phyloP scores from a whole-genome alignment of 2,113 vertebrate species.

The Podiceps cristatus region DNA sequence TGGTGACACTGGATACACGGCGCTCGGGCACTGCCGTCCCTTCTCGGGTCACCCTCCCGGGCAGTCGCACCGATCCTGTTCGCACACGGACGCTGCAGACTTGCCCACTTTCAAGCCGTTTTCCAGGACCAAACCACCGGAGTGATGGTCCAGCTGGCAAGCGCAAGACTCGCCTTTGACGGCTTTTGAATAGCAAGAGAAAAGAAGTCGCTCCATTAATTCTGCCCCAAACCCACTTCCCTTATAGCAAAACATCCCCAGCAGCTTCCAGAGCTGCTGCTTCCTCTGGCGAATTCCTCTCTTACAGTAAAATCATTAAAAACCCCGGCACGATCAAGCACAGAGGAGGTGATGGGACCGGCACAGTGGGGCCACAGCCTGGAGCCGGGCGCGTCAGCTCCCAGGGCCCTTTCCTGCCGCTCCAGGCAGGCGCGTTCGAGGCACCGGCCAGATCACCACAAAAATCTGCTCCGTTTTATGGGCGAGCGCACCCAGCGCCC shows the following conservation, averaged over 20 bases:
- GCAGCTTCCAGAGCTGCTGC: background rate
- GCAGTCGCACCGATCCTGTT: rapidly evolving
- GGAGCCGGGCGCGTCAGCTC: background rate
- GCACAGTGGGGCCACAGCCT: background rate
- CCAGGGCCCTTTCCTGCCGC: background rate
- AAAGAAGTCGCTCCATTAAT: background rate
- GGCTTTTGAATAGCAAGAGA: background rate
- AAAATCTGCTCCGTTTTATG: background rate
- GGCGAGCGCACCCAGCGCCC: rapidly evolving
- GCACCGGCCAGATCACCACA: background rate
- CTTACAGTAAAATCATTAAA: background rate
- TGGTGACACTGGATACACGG: conserved; percentile 16
- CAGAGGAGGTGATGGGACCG: background rate
- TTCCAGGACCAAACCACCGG: background rate
- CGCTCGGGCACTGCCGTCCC: background rate
- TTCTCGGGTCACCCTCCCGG: background rate
- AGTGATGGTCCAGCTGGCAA: background rate
- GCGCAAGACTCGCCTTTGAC: background rate
- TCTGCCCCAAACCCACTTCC: background rate
- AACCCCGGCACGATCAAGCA: background rate
- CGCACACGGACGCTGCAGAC: rapidly evolving
- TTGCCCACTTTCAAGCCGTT: background rate
- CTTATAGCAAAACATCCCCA: background rate
- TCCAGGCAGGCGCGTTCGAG: background rate
- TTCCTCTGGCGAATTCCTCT: background rate